Evolutionary conservation across 2,888 invertebrate genomes (phyloP), one percentile per base, ranked within the genome.

Genomic region (Pammene fasciana): DNA sequence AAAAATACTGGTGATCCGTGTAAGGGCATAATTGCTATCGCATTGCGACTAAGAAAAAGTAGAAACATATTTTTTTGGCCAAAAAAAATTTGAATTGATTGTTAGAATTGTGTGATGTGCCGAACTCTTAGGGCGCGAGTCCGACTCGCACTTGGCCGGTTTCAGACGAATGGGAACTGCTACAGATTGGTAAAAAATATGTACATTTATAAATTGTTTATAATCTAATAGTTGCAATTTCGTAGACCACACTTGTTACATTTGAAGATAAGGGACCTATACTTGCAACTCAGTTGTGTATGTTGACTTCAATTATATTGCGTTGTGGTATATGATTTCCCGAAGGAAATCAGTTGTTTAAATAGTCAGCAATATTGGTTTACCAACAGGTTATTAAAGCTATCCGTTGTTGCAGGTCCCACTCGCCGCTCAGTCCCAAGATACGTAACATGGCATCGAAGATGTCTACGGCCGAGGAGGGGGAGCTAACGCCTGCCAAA

Each of bases 401-500:
- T 56, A 36, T 13, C 7, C 16, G 16, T 54, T 46, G 55, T 61
- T 70, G 50, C 85, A 94, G 94, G 82, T 94, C 94, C 72, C 94
- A 94, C 82, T 94, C 94, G 76, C 94, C 94, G 72, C 94, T 94
- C 81, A 94, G 94, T 86, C 94, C 94, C 78, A 93, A 94, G 75
- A 92, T 89, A 81, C 89, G 90, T 81, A 91, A 89, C 81, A 89
- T 89, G 89, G 90, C 87, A 71, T 80, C 86, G 67, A 87, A 94
- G 87, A 86, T 88, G 85, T 90, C 81, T 86, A 93, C 94, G 71
- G 88, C 93, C 76, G 94, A 94, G 71, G 94, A 94, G 74, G 91
- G 91, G 78, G 94, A 94, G 81, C 93, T 94, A 76, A 93, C 94
- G 81, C 95, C 96, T 71, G 93, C 95, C 76, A 94, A 95, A 85